phyloP scores from a whole-genome alignment of 2,888 invertebrate genomes.

The Hylaea fasciaria region DNA sequence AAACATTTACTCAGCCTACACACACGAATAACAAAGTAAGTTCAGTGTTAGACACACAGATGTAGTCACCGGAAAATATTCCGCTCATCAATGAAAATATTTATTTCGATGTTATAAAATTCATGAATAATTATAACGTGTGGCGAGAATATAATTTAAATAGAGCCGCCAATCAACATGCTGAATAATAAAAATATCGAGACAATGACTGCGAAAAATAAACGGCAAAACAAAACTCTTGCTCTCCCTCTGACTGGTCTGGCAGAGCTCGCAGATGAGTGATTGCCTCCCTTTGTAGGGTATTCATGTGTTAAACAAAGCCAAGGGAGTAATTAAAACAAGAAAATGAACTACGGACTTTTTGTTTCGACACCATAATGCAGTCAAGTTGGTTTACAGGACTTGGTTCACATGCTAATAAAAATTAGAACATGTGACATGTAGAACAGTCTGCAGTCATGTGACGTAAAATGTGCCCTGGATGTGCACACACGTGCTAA shows the following conservation, averaged over 20 bases:
- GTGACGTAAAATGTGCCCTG: too few relatives aligned
- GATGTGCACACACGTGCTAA: too few relatives aligned
- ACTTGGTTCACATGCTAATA: neutral
- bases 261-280: constrained; percentile 7
- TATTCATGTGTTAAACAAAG: constrained; percentile 1
- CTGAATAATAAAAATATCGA: too few relatives aligned
- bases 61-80: neutral
- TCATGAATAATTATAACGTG: neutral
- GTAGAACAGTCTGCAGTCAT: too few relatives aligned
- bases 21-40: neutral
- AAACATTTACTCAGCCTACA: neutral
- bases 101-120: neutral
- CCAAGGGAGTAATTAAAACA: neutral
- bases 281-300: neutral
- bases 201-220: too few relatives aligned
- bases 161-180: too few relatives aligned
- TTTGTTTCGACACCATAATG: too few relatives aligned
- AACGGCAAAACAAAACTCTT: too few relatives aligned
- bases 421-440: too few relatives aligned
- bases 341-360: constrained; percentile 1
- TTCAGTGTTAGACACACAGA: neutral
- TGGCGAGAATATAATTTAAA: too few relatives aligned
- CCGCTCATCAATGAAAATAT: neutral
- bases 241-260: neutral
- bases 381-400: neutral